These are phyloP conservation scores for Dinoponera quadriceps DNA, from an alignment of 1,140 invertebrate species.

Conservation along the genomic window DNA sequence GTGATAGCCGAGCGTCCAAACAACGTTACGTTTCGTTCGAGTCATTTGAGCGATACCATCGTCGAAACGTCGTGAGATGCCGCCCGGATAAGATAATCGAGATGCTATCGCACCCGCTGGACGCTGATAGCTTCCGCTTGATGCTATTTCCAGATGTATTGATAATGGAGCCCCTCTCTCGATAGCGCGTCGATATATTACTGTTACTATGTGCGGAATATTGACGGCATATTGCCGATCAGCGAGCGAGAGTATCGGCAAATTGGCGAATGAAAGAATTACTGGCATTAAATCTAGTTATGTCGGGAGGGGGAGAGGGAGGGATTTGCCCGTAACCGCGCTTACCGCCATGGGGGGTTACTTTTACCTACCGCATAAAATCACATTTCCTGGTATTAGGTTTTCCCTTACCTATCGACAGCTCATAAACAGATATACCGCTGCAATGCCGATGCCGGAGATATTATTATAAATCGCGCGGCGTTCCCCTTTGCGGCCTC, in stretches of 20 bases:
- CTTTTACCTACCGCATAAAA: not conserved
- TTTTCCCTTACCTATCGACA: not conserved
- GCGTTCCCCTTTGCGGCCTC: not conserved
- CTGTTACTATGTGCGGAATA: constrained; percentile 35
- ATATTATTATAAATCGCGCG: too few species aligned
- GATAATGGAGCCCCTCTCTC: constrained; percentile 34
- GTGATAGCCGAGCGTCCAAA: constrained; percentile 19
- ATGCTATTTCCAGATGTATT: constrained; percentile 34
- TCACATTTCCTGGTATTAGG: constrained; percentile 27
- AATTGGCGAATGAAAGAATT: constrained; percentile 24
- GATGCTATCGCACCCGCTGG: constrained; percentile 29
- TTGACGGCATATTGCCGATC: constrained; percentile 27
- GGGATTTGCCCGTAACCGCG: not conserved
- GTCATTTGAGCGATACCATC: constrained; percentile 31
- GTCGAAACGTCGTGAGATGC: constrained; percentile 19
- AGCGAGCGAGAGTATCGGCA: constrained; percentile 4
- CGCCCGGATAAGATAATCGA: constrained; percentile 38
- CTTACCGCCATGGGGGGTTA: not conserved
- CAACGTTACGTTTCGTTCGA: constrained; percentile 21
- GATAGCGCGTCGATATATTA: constrained; percentile 32
- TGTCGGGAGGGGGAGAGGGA: not conserved
- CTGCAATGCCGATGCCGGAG: too few species aligned
- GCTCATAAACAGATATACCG: not conserved
- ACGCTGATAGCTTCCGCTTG: constrained; percentile 37
- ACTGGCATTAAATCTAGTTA: constrained; percentile 27